Evolutionary conservation across 1,140 invertebrate species (phyloP).

Genomic region (Spodoptera frugiperda): DNA sequence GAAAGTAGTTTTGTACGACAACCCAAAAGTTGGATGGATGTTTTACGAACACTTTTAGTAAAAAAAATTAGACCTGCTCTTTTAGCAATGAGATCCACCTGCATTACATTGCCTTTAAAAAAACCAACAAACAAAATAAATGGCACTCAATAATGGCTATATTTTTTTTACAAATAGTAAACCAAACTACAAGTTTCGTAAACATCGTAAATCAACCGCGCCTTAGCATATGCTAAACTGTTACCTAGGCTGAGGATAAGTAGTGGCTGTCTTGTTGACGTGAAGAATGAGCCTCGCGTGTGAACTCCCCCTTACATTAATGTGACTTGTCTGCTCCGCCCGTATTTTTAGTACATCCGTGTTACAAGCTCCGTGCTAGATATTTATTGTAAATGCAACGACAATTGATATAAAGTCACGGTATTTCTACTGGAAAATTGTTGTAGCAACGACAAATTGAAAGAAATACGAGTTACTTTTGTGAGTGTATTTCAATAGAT

Average conservation of each 20-base stretch:
- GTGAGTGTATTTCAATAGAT: no score
- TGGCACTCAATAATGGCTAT: no score
- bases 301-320: constrained; percentile 12
- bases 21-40: no score
- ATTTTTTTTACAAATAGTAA: background rate
- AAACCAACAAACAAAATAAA: no score
- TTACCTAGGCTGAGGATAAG: constrained; percentile 15
- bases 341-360: constrained; percentile 10
- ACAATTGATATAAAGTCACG: background rate
- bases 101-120: no score
- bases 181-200: background rate
- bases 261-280: constrained; percentile 15
- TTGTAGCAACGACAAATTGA: no score
- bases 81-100: no score
- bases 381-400: background rate
- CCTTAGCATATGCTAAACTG: constrained; percentile 1
- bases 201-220: constrained; percentile 16
- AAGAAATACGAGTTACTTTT: no score
- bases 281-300: constrained; percentile 27
- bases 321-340: constrained; percentile 11
- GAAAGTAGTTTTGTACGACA: no score
- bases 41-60: no score
- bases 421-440: no score
- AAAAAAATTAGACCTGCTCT: no score
- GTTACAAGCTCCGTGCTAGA: constrained; percentile 9